A percentile compares a stretch with the other conserved stretches of the same genome.
These are phyloP conservation scores for Clavelina lepadiformis DNA, from an alignment of 23 tunicate genomes.

Conservation along the genomic window DNA sequence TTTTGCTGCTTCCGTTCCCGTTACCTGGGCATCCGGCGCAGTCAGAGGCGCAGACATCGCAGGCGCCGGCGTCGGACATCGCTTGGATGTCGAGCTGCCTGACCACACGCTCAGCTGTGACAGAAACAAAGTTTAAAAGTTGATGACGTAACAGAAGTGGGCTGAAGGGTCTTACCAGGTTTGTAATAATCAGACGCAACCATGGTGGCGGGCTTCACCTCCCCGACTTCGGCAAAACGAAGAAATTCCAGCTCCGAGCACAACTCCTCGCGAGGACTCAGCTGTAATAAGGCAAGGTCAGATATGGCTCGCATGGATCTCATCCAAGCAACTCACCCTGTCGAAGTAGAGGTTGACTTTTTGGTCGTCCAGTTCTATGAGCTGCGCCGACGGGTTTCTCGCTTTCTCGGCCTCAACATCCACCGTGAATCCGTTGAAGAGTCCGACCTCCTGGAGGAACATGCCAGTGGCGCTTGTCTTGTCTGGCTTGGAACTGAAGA, in stretches of 20 bases:
- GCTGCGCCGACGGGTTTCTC: slow-evolving; percentile 38
- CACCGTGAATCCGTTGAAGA: slow-evolving; percentile 57
- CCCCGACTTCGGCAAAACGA: slow-evolving; percentile 44
- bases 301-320: neutral
- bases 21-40: slow-evolving; percentile 74
- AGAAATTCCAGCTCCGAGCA: slow-evolving; percentile 42
- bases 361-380: slow-evolving; percentile 53
- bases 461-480: slow-evolving; percentile 55
- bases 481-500: slow-evolving; percentile 29
- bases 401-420: slow-evolving; percentile 28
- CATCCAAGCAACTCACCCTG: slow-evolving; percentile 30
- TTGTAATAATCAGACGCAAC: slow-evolving; percentile 55
- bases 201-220: slow-evolving; percentile 26
- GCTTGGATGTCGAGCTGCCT: neutral
- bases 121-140: neutral
- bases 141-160: neutral
- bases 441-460: slow-evolving; percentile 48
- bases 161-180: slow-evolving; percentile 33
- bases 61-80: slow-evolving; percentile 13
- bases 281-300: slow-evolving; percentile 13
- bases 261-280: slow-evolving; percentile 13
- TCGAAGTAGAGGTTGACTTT: slow-evolving; percentile 44
- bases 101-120: slow-evolving; percentile 17
- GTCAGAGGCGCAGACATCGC: slow-evolving; percentile 39
- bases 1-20: slow-evolving; percentile 6